Evolutionary conservation across 2,797 vertebrate genomes (phyloP).

Genomic region (Acestrorhynchus altus): DNA sequence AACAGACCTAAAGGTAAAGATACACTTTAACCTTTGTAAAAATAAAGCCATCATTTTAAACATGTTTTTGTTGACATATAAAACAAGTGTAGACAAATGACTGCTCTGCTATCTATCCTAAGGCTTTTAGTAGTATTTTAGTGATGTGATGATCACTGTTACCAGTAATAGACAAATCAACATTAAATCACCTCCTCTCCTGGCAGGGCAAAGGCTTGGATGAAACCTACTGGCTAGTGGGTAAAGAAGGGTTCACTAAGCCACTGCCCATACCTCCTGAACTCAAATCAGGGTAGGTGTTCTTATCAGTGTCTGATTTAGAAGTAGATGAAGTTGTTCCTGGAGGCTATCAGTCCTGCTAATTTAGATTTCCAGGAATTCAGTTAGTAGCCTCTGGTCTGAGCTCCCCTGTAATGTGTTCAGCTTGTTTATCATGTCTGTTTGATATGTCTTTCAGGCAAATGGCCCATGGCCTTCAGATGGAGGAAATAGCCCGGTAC

Average conservation of each 20-base stretch:
- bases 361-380: conserved; percentile 10
- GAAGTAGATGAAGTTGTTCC: conserved; percentile 22
- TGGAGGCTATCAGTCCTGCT: conserved; percentile 21
- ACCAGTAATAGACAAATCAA: not conserved
- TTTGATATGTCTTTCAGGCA: conserved; percentile 72
- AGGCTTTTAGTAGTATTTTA: not conserved
- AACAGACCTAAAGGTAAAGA: conserved; percentile 79
- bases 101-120: not conserved
- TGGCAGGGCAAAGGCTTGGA: conserved; percentile 79
- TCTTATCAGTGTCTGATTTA: conserved; percentile 31
- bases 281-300: conserved; percentile 67
- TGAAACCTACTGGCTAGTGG: conserved; percentile 81
- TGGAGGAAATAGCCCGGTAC: conserved; percentile 83
- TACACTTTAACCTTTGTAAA: not conserved
- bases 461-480: conserved; percentile 82
- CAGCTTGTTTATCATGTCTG: conserved; percentile 54
- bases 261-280: conserved; percentile 75
- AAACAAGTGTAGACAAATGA: not conserved
- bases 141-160: not conserved
- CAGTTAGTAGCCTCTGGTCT: conserved; percentile 28
- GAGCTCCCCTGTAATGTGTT: conserved; percentile 31
- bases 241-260: conserved; percentile 80
- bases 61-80: not conserved
- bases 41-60: not conserved
- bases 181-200: not conserved